phyloP scores from a whole-genome alignment of 2,888 invertebrate genomes.

The Scaptomyza tumidula region DNA sequence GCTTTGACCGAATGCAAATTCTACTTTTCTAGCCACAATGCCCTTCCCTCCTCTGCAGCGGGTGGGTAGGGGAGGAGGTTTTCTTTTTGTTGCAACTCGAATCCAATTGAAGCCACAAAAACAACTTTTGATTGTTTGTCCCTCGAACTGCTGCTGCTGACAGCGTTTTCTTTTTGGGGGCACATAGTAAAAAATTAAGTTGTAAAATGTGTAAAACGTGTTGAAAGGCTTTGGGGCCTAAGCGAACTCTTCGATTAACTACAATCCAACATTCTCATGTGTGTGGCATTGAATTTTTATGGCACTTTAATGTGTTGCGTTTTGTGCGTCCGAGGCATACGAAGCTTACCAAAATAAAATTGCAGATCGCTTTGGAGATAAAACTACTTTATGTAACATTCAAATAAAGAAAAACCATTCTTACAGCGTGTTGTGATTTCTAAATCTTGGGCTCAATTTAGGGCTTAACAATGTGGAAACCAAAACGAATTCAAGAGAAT shows the following conservation, averaged over 20 bases:
- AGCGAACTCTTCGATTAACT: conserved; percentile 48
- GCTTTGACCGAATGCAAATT: conserved; percentile 75
- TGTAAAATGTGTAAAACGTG: conserved; percentile 74
- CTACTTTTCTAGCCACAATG: conserved; percentile 37
- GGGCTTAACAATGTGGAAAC: conserved; percentile 6
- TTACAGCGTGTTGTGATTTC: conserved; percentile 21
- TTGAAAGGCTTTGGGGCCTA: conserved; percentile 58
- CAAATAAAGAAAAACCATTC: conserved; percentile 17
- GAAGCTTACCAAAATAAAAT: conserved; percentile 1
- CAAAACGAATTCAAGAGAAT: neutral
- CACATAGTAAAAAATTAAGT: conserved; percentile 69
- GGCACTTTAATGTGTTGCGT: conserved; percentile 33
- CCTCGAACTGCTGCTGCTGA: conserved; percentile 19
- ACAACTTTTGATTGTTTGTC: conserved; percentile 64
- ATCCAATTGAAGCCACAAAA: conserved; percentile 58
- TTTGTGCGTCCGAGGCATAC: neutral
- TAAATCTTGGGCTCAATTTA: neutral
- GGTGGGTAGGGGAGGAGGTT: neutral
- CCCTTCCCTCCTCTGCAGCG: neutral
- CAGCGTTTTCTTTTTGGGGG: conserved; percentile 37
- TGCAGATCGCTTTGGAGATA: conserved; percentile 27
- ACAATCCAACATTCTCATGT: conserved; percentile 23
- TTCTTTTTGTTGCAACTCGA: conserved; percentile 37
- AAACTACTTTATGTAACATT: conserved; percentile 20
- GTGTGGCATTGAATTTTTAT: conserved; percentile 50